Evolutionary conservation across 2,113 vertebrate species (phyloP).

Genomic region (Athene cunicularia): DNA sequence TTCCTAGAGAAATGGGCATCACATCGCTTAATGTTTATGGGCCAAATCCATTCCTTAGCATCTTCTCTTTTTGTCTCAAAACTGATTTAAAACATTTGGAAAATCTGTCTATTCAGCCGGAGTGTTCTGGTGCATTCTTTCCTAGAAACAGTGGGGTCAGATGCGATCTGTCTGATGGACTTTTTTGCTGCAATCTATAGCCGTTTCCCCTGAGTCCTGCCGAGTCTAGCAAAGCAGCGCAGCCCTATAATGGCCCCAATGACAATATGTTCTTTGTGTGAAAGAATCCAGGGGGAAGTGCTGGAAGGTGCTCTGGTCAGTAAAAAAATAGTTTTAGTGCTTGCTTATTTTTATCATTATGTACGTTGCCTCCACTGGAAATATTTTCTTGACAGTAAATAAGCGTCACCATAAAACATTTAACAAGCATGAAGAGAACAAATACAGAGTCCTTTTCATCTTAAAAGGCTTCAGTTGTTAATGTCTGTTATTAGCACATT

Average conservation of each 20-base stretch:
- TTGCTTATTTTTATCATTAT: conserved; percentile 85
- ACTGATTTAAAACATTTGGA: conserved; percentile 99
- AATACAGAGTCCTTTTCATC: conserved; percentile 74
- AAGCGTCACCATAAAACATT: conserved; percentile 80
- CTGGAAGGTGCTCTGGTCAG: conserved; percentile 81
- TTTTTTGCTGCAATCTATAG: conserved; percentile 89
- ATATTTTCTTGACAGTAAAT: conserved; percentile 89
- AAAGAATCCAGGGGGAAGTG: conserved; percentile 90
- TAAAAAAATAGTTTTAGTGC: conserved; percentile 83
- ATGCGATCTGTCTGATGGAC: conserved; percentile 91
- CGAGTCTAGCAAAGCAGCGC: conserved; percentile 82
- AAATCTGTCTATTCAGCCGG: conserved; percentile 95
- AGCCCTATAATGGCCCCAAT: conserved; percentile 89
- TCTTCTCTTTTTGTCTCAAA: conserved; percentile 86
- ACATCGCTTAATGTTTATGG: conserved; percentile 84
- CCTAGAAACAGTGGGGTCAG: conserved; percentile 87
- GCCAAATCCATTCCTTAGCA: conserved; percentile 91
- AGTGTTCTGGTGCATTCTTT: conserved; percentile 83
- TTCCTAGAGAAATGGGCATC: conserved; percentile 87
- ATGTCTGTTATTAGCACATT: conserved; percentile 69
- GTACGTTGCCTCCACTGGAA: conserved; percentile 83
- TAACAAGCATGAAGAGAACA: conserved; percentile 80
- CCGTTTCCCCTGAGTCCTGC: conserved; percentile 88
- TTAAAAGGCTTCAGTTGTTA: conserved; percentile 66
- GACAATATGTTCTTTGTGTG: conserved; percentile 97